These are phyloP conservation scores for Hozukius guyotensis DNA, from an alignment of 2,797 vertebrate genomes.

Conservation along the genomic window DNA sequence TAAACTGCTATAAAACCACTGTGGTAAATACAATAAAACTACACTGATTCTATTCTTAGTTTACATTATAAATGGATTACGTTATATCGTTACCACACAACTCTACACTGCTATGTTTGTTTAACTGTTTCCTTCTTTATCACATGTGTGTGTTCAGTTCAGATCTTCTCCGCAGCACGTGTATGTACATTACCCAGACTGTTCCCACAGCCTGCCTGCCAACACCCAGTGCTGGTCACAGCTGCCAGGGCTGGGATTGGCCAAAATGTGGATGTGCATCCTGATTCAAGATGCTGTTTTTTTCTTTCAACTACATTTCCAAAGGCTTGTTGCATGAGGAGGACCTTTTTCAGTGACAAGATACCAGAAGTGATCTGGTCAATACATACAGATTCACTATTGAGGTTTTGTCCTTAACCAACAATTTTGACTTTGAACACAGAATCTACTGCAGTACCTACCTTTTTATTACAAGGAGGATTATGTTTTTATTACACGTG, in stretches of 20 bases:
- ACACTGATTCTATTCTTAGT: conserved; percentile 17
- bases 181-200: conserved; percentile 8
- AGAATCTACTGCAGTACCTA: neutral
- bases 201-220: conserved; percentile 7
- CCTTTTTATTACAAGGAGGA: neutral
- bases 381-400: neutral
- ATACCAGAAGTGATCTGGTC: neutral
- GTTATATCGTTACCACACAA: conserved; percentile 31
- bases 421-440: neutral
- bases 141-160: conserved; percentile 19
- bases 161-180: conserved; percentile 5
- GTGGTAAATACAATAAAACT: neutral
- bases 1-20: neutral
- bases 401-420: neutral
- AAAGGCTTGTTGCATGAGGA: neutral
- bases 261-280: neutral
- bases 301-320: neutral
- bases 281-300: neutral
- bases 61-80: conserved; percentile 27
- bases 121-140: conserved; percentile 41
- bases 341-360: neutral
- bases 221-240: conserved; percentile 6
- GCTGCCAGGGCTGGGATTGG: conserved; percentile 5
- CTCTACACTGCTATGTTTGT: conserved; percentile 30
- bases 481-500: neutral